Evolutionary conservation across 2,888 invertebrate genomes (phyloP), one percentile per base, ranked within the genome.

Genomic region (Sycophila texana): DNA sequence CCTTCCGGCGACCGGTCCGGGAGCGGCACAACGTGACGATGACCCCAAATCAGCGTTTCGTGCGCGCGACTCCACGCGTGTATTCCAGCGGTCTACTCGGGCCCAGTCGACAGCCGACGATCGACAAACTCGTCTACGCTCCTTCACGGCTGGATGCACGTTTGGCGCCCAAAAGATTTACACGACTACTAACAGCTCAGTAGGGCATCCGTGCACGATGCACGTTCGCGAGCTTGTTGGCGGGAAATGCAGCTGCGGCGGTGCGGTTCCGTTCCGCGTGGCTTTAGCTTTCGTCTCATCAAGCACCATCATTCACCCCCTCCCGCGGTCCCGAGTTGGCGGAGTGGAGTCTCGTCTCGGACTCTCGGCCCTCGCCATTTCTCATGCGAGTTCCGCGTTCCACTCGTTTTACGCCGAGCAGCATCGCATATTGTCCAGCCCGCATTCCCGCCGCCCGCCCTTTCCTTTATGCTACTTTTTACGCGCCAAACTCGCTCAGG

Each of bases 91-190:
- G n/a, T 39, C 16, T 5, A 4, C 53, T 3, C 53, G 16, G 14
- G 5, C 16, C 14, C 16, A 5, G 16, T 4, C 53, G 53, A n/a
- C 16, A 53, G 53, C 51, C 51, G 51, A 5, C 51, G 51, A 16
- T 53, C 53, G 10, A 39, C 10, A 1, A 39, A 10, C 39, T 26
- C 26, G 26, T 26, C 26, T 26, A 1, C 3, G 2, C 26, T 58
- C 18, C 12, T 18, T 18, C 18, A 20, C 53, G n/a, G 66, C 74
- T 26, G n/a, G 66, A 49, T 39, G 47, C 53, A 55, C 68, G 47
- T 65, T 78, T 78, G 67, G 51, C 78, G 78, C 78, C 78, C 61
- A 73, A 78, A 77, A 78, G 51, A 60, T 63, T 67, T 67, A 60
- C 78, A 67, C n/a, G n/a, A n/a, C n/a, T n/a, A 53, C 63, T 77